Evolutionary conservation across 2,113 vertebrate species (phyloP).

Genomic region (Reinhardtius hippoglossoides): DNA sequence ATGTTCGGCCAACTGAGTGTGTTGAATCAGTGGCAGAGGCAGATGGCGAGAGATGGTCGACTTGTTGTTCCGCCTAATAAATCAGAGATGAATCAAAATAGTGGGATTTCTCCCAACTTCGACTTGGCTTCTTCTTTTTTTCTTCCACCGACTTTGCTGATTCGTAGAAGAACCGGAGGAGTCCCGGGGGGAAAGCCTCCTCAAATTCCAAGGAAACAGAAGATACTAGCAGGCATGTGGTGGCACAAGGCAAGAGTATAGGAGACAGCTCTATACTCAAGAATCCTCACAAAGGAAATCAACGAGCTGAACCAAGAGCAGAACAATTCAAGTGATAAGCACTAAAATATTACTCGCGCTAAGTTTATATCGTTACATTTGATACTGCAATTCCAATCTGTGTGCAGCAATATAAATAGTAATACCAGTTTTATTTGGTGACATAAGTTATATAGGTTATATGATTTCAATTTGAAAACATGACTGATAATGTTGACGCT

Average conservation of each 20-base stretch:
- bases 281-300: not conserved
- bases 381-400: not conserved
- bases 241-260: not conserved
- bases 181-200: not conserved
- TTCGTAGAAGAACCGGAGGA: not conserved
- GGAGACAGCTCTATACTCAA: not conserved
- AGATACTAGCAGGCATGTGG: not conserved
- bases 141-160: not conserved
- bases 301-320: not conserved
- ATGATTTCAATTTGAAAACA: not conserved
- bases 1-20: not conserved
- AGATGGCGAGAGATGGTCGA: conserved; percentile 4
- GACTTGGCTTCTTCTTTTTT: not conserved
- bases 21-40: conserved; percentile 17
- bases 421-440: not conserved
- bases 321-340: not conserved
- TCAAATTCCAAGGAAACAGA: not conserved
- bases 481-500: not conserved
- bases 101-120: not conserved
- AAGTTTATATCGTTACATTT: not conserved
- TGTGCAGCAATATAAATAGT: not conserved
- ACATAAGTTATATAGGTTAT: not conserved
- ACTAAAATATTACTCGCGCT: not conserved
- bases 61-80: conserved; percentile 4
- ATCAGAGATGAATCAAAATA: conserved; percentile 7